Evolutionary conservation across 2,797 vertebrate genomes (phyloP).

Genomic region (Leptoclinus maculatus): DNA sequence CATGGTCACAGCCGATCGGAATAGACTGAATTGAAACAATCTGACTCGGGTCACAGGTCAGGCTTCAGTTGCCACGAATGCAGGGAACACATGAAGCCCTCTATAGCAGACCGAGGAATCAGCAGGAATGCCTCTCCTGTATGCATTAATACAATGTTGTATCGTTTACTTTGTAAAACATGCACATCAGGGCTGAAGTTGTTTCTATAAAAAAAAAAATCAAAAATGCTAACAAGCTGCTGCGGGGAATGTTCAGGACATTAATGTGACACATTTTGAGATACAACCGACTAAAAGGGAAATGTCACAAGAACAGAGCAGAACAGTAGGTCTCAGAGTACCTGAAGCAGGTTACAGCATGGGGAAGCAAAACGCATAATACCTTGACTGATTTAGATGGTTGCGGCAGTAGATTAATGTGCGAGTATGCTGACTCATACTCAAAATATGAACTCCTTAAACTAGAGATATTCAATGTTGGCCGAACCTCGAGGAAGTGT

Average conservation of each 20-base stretch:
- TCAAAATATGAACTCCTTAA: neutral
- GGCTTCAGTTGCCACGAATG: neutral
- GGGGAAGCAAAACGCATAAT: neutral
- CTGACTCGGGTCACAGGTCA: neutral
- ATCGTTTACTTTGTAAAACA: neutral
- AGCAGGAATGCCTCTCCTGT: neutral
- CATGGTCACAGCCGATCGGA: neutral
- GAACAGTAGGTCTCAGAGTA: conserved; percentile 3
- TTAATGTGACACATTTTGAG: neutral
- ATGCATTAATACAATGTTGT: neutral
- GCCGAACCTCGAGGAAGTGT: neutral
- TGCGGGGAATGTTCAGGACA: neutral
- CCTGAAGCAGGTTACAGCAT: neutral
- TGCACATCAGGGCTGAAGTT: neutral
- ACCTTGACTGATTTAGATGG: neutral
- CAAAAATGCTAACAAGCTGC: neutral
- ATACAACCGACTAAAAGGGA: neutral
- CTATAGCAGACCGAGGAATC: neutral
- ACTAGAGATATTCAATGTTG: neutral
- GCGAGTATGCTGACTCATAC: conserved; percentile 1
- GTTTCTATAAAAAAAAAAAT: neutral
- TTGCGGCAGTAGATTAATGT: neutral
- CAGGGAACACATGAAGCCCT: neutral
- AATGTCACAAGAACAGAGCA: conserved; percentile 3
- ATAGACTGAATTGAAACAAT: neutral